These are phyloP conservation scores for Platanista minor DNA, from an alignment of 2,113 vertebrate species.

Conservation along the genomic window DNA sequence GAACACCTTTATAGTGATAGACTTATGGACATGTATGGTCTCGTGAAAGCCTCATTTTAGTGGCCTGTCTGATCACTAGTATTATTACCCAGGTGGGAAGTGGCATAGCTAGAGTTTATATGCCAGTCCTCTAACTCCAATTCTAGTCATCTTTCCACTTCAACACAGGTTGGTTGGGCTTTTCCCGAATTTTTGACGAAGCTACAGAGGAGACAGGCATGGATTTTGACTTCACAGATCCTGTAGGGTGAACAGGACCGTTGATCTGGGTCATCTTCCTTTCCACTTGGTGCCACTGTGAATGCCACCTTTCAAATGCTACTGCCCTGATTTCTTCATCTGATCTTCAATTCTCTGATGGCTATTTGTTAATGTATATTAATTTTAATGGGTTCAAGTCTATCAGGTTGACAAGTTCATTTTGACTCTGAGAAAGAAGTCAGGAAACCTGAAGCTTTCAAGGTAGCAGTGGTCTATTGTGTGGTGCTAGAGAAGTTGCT, in stretches of 20 bases:
- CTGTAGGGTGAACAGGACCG: neutral
- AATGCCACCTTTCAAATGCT: neutral
- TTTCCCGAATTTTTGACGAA: neutral
- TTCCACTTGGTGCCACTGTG: neutral
- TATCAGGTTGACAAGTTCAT: neutral
- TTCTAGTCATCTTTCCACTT: neutral
- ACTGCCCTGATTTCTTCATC: neutral
- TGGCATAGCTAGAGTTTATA: neutral
- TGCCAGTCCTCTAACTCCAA: neutral
- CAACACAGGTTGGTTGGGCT: neutral
- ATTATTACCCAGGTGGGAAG: neutral
- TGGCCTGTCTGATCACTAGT: neutral
- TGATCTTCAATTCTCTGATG: neutral
- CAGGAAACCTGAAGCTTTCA: neutral
- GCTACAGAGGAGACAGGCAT: neutral
- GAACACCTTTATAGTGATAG: neutral
- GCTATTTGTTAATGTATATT: neutral
- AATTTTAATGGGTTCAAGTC: neutral
- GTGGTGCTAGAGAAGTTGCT: neutral
- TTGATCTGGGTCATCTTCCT: neutral
- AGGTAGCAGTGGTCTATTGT: neutral
- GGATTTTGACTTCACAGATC: neutral
- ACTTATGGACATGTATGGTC: neutral
- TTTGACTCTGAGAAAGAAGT: slow-evolving; percentile 10
- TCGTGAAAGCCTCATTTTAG: neutral